Evolutionary conservation across 2,888 invertebrate genomes (phyloP), one percentile per base, ranked within the genome.

Genomic region (Sphaerophoria taeniata): DNA sequence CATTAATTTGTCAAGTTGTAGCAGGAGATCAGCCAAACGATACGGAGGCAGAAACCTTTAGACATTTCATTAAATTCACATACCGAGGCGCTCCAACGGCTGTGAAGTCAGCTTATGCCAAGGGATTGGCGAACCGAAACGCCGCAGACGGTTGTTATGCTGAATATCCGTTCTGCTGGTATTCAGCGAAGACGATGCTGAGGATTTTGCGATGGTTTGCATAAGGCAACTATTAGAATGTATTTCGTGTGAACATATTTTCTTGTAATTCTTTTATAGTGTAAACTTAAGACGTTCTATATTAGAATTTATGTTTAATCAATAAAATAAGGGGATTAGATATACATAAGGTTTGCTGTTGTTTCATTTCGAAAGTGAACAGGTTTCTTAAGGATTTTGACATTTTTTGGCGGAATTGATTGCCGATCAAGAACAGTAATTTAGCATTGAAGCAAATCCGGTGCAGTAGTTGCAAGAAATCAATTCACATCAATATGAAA

Each of bases 111-210:
- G 91, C 92, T 2, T 91, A 91, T 79, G 90, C 89, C 77, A 89
- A 89, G 2, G 92, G 92, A 12, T 51, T 91, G 39, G 89, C 89
- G 0, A 87, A 89, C 56, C 89, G 87, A 4, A 90, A 90, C 3
- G 84, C 80, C 6, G 87, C 89, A 6, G 89, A 90, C 14, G 88
- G 89, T 34, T 92, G 92, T 71, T 91, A 89, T 36, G 89, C 89
- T 39, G 90, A 91, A 60, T 92, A 92, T 89, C 91, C 91, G 12
- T 90, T 90, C 79, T 92, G 92, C 72, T 87, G 91, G 65, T 92
- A 92, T 87, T 92, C 92, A 4, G 91, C 92, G 7, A 89, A 88
- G 74, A 91, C 90, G 1, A 92, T 92, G 92, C 74, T 92, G 39
- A 89, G 89, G 83, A 89, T 92, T 24, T 87, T 92, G 43, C 89